Percentiles rank a stretch among this genome's conserved stretches.
Conservation (phyloP, 2,113 vertebrate genomes). For the Engystomops pustulosus region DNA sequence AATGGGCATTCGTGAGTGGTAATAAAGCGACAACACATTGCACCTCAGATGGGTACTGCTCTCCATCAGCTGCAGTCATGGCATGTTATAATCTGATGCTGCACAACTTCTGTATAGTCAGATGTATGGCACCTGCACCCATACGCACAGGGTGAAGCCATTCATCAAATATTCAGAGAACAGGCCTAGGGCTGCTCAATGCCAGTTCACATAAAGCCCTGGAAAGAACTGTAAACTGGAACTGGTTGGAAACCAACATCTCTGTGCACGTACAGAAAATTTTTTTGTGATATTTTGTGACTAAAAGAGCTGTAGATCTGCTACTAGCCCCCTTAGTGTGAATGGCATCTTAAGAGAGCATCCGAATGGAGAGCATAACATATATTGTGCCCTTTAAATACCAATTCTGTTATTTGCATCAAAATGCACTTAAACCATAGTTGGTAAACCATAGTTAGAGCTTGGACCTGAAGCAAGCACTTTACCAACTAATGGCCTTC, state of each 20-base stretch:
- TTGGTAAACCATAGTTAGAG: not conserved
- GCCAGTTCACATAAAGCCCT: conserved; percentile 37
- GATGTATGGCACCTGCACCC: not conserved
- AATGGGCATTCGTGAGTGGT: not conserved
- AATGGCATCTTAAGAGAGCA: not conserved
- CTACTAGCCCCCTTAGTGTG: not conserved
- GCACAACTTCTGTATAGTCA: not conserved
- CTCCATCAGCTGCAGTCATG: conserved; percentile 27
- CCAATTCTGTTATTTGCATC: not conserved
- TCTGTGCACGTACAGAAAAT: not conserved
- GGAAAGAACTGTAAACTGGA: conserved; percentile 4
- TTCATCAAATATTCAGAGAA: conserved; percentile 35
- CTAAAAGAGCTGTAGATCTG: not conserved
- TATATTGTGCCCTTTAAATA: not conserved
- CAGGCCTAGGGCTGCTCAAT: not conserved
- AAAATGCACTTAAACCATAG: not conserved
- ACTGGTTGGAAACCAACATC: conserved; percentile 13
- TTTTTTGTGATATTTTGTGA: not conserved
- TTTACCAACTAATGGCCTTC: too few species aligned
- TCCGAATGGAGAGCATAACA: too few species aligned
- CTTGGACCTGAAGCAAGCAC: not conserved
- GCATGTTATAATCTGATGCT: not conserved
- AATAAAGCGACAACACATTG: conserved; percentile 13
- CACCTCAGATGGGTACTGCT: not conserved
- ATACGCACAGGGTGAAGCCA: conserved; percentile 40